Base-by-base conservation (phyloP, 2,797 vertebrate species). In the Paratrypauchen microcephalus region DNA sequence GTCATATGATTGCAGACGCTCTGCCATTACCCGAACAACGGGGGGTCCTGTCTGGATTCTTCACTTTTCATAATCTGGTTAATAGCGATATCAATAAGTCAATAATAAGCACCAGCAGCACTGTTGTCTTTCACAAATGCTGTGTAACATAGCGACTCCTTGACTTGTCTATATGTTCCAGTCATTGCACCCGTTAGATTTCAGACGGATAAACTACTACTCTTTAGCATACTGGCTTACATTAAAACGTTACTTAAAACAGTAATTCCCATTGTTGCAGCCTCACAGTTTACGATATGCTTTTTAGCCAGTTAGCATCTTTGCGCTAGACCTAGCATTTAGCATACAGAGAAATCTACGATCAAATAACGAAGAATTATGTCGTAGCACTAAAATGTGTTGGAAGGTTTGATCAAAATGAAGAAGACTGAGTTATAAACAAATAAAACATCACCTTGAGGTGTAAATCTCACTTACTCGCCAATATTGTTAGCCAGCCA, bases 1-100 rank as follows among this genome's bases (percentile, higher is more conserved):
- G 91, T 97, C 96, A 95, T 96, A 96, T 92, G 95, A 94, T 91
- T 93, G 95, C 92, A 93, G 93, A 90, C 92, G 94, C 90, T 93
- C 94, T 94, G 95, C 96, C 95, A 97, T 96, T 93, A 96, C 95
- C 96, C 87, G 76, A 36, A 85, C 69, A 89, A 66, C 71, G 80
- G 94, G 89, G 92, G 95, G 80, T 93, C 92, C 91, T 63, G 28
- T 83, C 84, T 87, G 76, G 89, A 80, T 80, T 78, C 80, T 93
- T 93, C 92, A 94, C 91, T 87, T 92, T 92, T 93, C 93, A 96
- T 93, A 91, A 95, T 95, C 93, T 95, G 75, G 60, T 69, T 81
- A 83, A 82, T 74, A 63, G 63, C 74, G 72, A 83, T 75, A 86
- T 86, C 83, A 86, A 87, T 76, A 89, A 81, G 77, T 83, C 80